Percentiles rank a stretch among this genome's conserved stretches.
phyloP scores from a whole-genome alignment of 2,888 invertebrate genomes.

The Tortrix viridana region DNA sequence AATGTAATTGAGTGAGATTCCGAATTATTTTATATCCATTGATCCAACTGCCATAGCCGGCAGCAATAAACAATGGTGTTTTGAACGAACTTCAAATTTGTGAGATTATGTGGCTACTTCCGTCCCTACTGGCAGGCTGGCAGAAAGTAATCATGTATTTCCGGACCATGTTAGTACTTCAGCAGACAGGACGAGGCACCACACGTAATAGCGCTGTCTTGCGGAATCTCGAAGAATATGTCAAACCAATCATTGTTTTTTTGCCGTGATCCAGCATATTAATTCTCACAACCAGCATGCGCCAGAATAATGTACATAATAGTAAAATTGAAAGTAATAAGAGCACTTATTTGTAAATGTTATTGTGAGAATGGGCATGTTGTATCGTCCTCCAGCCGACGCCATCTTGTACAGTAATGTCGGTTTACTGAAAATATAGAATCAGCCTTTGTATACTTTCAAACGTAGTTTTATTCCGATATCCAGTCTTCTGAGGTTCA shows the following conservation, averaged over 20 bases:
- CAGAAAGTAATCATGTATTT: not conserved
- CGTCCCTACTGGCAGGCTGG: not conserved
- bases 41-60: slow-evolving; percentile 16
- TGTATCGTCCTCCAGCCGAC: slow-evolving; percentile 42
- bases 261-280: slow-evolving; percentile 10
- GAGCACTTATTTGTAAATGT: slow-evolving; percentile 34
- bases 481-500: not conserved
- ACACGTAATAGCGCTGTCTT: slow-evolving; percentile 13
- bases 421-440: slow-evolving; percentile 70
- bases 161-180: not conserved
- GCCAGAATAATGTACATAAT: slow-evolving; percentile 55
- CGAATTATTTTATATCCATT: slow-evolving; percentile 39
- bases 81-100: not conserved
- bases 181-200: not conserved
- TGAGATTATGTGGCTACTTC: not conserved
- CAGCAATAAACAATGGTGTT: slow-evolving; percentile 2
- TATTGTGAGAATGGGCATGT: slow-evolving; percentile 50
- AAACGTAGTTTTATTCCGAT: slow-evolving; percentile 54
- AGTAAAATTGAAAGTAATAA: slow-evolving; percentile 57
- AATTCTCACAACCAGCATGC: slow-evolving; percentile 24
- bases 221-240: slow-evolving; percentile 7
- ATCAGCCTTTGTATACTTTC: slow-evolving; percentile 77
- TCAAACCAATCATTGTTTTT: not conserved
- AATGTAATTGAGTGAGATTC: slow-evolving; percentile 52
- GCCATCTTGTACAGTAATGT: slow-evolving; percentile 61